Evolutionary conservation across 2,113 vertebrate genomes (phyloP).

Genomic region (Madoqua kirkii): DNA sequence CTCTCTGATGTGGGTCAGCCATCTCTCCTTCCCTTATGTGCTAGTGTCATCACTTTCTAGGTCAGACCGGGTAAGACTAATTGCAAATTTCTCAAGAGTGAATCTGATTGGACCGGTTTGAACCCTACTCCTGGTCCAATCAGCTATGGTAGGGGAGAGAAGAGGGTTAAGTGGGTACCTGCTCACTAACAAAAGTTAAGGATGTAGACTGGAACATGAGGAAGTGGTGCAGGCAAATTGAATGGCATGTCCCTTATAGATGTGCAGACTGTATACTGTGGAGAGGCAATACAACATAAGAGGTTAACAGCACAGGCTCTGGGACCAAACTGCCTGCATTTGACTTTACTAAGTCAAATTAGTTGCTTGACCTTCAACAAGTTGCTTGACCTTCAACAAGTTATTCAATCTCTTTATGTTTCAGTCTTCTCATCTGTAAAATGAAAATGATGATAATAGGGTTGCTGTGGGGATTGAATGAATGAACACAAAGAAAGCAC

Average conservation of each 20-base stretch:
- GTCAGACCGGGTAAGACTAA: not conserved
- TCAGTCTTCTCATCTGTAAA: slow-evolving; percentile 21
- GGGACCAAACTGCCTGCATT: not conserved
- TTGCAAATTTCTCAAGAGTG: not conserved
- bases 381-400: not conserved
- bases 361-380: too few species aligned
- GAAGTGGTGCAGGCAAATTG: not conserved
- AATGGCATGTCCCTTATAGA: not conserved
- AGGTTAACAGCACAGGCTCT: not conserved
- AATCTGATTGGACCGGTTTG: not conserved
- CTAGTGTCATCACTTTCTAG: not conserved
- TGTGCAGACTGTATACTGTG: not conserved
- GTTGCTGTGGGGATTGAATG: not conserved
- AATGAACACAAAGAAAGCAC: not conserved
- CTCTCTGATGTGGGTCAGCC: not conserved
- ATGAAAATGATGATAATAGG: not conserved
- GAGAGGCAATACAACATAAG: not conserved
- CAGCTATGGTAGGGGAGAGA: not conserved
- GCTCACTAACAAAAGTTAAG: not conserved
- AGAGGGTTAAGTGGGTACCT: not conserved
- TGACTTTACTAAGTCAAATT: not conserved
- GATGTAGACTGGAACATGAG: not conserved
- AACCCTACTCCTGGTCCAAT: not conserved
- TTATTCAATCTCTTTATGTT: not conserved
- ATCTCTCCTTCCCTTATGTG: not conserved